Percentiles rank a stretch among this genome's conserved stretches.
Conservation (phyloP, 2,888 invertebrate genomes). For the Schizotus pectinicornis region DNA sequence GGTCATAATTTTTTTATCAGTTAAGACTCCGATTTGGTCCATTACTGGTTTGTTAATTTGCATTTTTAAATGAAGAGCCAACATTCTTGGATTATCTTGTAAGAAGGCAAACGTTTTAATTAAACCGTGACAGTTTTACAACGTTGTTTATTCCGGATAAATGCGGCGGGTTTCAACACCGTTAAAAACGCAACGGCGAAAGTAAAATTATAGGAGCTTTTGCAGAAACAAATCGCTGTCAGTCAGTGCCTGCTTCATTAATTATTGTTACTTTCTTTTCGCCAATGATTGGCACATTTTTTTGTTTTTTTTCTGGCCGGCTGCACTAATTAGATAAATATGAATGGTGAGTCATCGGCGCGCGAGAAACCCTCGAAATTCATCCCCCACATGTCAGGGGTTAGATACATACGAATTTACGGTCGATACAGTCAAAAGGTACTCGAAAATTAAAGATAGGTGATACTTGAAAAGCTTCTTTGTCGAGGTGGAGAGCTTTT, state of each 20-base stretch:
- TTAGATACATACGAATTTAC: conserved; percentile 8
- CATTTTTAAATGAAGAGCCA: too few relatives aligned
- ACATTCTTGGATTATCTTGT: too few relatives aligned
- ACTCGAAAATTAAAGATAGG: conserved; percentile 16
- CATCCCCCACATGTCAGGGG: conserved; percentile 12
- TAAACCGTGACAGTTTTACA: conserved; percentile 1
- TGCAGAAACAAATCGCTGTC: too few relatives aligned
- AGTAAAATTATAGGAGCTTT: background rate
- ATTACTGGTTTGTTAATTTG: background rate
- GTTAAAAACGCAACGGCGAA: background rate
- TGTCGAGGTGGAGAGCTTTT: conserved; percentile 8
- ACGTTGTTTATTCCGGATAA: conserved; percentile 4
- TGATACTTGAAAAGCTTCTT: conserved; percentile 21
- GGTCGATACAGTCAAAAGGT: conserved; percentile 20
- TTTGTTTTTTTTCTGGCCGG: too few relatives aligned
- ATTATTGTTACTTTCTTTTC: too few relatives aligned
- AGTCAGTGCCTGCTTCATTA: too few relatives aligned
- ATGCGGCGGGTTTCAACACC: background rate
- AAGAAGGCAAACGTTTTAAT: background rate
- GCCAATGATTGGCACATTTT: too few relatives aligned
- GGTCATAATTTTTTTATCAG: background rate
- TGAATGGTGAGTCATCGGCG: conserved; percentile 12
- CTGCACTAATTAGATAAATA: background rate
- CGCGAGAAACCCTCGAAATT: conserved; percentile 13
- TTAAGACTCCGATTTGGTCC: background rate